Evolutionary conservation across 1,140 invertebrate species (phyloP).

Genomic region (Akabosia matsudoensis): DNA sequence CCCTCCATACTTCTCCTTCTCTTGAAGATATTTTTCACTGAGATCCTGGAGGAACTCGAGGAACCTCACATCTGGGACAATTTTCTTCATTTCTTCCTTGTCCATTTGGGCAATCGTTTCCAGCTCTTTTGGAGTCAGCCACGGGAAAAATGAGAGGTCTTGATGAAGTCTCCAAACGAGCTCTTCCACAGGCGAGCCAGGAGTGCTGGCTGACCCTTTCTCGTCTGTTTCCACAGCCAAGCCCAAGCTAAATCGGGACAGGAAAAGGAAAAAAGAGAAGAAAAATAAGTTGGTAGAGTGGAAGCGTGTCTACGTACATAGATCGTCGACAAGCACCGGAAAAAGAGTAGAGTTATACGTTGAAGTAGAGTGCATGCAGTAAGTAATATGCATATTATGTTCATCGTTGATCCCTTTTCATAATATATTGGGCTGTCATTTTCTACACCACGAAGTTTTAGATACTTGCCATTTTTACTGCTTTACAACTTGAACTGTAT

Average conservation of each 20-base stretch:
- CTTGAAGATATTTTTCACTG: constrained; percentile 43
- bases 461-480: too few species aligned
- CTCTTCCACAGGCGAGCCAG: constrained; percentile 44
- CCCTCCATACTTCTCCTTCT: constrained; percentile 34
- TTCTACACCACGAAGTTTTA: too few species aligned
- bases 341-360: too few species aligned
- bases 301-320: too few species aligned
- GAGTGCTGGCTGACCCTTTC: constrained; percentile 28
- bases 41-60: constrained; percentile 46
- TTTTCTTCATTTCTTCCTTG: constrained; percentile 44
- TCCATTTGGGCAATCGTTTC: constrained; percentile 45
- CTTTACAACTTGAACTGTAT: too few species aligned
- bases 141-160: constrained; percentile 46
- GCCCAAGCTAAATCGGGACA: constrained; percentile 33
- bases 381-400: too few species aligned
- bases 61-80: constrained; percentile 44
- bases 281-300: too few species aligned
- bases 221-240: constrained; percentile 37
- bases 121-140: constrained; percentile 44
- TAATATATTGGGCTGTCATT: too few species aligned
- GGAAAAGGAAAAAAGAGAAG: too few species aligned
- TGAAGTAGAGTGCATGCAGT: too few species aligned
- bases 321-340: too few species aligned
- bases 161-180: constrained; percentile 45
- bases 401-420: too few species aligned